These are phyloP conservation scores for Sakesphorus luctuosus DNA, from an alignment of 2,113 vertebrate genomes.

Conservation along the genomic window DNA sequence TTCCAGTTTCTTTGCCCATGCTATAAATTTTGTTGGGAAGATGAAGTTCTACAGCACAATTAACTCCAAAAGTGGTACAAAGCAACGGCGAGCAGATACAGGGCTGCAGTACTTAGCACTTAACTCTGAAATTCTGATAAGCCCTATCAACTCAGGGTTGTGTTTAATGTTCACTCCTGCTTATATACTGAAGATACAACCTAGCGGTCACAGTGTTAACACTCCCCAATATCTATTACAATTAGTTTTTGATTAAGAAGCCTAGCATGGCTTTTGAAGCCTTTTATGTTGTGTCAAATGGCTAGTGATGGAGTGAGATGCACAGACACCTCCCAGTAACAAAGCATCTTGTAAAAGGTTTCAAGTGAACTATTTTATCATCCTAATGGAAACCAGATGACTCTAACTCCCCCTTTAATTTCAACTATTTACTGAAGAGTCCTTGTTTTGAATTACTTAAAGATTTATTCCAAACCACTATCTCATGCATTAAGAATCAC, in stretches of 20 bases:
- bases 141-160: conserved; percentile 87
- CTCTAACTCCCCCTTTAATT: conserved; percentile 85
- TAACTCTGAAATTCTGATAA: conserved; percentile 83
- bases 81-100: conserved; percentile 78
- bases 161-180: conserved; percentile 91
- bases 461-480: conserved; percentile 83
- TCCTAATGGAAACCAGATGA: conserved; percentile 99
- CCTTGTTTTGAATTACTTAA: conserved; percentile 85
- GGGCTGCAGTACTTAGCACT: conserved; percentile 85
- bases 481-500: conserved; percentile 79
- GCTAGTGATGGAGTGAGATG: conserved; percentile 94
- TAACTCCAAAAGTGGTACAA: conserved; percentile 83
- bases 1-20: conserved; percentile 56
- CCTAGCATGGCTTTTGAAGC: conserved; percentile 89
- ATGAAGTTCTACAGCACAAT: conserved; percentile 74
- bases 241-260: conserved; percentile 99
- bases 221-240: conserved; percentile 99
- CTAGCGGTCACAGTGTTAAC: conserved; percentile 92
- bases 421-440: conserved; percentile 89
- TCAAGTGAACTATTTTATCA: conserved; percentile 98
- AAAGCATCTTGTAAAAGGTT: conserved; percentile 95
- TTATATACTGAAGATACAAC: conserved; percentile 86
- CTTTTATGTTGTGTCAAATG: conserved; percentile 99
- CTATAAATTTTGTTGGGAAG: conserved; percentile 79
- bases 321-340: conserved; percentile 92